Evolutionary conservation across 2,888 invertebrate species (phyloP), one percentile per base, ranked within the genome.

Genomic region (Oxyscelio sp.): DNA sequence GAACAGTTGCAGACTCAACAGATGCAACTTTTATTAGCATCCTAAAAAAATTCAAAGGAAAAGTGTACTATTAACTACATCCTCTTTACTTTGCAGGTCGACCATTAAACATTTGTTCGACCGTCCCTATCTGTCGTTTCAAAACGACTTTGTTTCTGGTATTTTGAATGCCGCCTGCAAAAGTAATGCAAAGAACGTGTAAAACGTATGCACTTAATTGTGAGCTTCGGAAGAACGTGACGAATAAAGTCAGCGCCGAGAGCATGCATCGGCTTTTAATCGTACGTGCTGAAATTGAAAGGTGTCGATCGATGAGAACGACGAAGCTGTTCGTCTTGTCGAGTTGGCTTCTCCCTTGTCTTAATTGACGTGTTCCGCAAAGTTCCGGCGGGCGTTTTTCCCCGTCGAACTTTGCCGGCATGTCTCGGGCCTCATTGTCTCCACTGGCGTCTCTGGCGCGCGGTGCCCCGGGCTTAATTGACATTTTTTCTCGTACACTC

Each of bases 351-450:
- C 56, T 63, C 83, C 85, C 86, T 81, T 77, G 73, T 85, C 79
- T 85, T 86, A 88, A 87, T 88, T 87, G 85, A 88, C 87, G 85
- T 85, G 87, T 87, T 81, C 81, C 80, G 75, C 70, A 85, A 87
- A 85, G 85, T 85, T 83, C 73, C 61, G 52, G 61, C 34, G 52
- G 61, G 61, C 75, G 73, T 82, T 85, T 79, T 82, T 75, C 71
- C 78, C 48, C 75, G 63, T 52, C 50, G 31, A 82, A 80, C 66
- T 82, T 85, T 54, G 63, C 70, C 27, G 38, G 78, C 54, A 58
- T 43, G 58, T 58, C 74, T 61, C 56, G 68, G 68, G 50, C 78
- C 71, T 59, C 52, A 74, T 77, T 71, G 70, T 79, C 74, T 61
- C 50, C 70, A 74, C 24, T 38, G 38, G 17, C 59, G 43, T 59